These are phyloP conservation scores for Congeria kusceri DNA, from an alignment of 2,888 invertebrate species.

Conservation along the genomic window DNA sequence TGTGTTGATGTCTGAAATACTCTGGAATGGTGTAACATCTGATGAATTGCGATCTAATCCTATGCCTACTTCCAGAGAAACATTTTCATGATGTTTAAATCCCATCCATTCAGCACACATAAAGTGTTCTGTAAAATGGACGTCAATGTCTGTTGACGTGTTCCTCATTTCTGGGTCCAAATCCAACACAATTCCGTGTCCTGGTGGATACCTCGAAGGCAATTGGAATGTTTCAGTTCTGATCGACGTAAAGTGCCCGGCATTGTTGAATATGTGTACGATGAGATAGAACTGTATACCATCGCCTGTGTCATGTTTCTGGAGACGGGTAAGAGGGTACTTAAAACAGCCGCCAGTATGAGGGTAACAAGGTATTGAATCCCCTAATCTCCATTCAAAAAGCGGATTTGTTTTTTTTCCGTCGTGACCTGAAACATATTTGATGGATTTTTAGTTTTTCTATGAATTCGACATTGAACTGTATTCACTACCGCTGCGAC, in stretches of 20 bases:
- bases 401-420: conserved; percentile 16
- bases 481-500: too few relatives aligned
- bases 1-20: neutral
- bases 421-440: conserved; percentile 17
- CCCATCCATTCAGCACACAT: conserved; percentile 44
- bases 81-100: conserved; percentile 35
- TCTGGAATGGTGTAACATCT: conserved; percentile 21
- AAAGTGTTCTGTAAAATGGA: conserved; percentile 25
- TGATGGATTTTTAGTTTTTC: neutral
- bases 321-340: conserved; percentile 34
- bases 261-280: conserved; percentile 49
- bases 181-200: conserved; percentile 47
- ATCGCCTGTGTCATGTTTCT: conserved; percentile 30
- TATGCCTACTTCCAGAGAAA: conserved; percentile 36
- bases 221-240: conserved; percentile 37
- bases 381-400: conserved; percentile 40
- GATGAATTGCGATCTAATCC: conserved; percentile 15
- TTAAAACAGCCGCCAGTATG: conserved; percentile 44
- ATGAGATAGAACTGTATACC: conserved; percentile 28
- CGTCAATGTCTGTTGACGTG: conserved; percentile 14
- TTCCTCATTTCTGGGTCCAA: conserved; percentile 18
- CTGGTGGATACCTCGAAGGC: conserved; percentile 59
- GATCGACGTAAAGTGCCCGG: conserved; percentile 36
- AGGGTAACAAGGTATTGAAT: conserved; percentile 7
- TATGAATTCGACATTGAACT: neutral